These are phyloP conservation scores for Leucosticte australis DNA, from an alignment of 2,113 vertebrate genomes.

Conservation along the genomic window DNA sequence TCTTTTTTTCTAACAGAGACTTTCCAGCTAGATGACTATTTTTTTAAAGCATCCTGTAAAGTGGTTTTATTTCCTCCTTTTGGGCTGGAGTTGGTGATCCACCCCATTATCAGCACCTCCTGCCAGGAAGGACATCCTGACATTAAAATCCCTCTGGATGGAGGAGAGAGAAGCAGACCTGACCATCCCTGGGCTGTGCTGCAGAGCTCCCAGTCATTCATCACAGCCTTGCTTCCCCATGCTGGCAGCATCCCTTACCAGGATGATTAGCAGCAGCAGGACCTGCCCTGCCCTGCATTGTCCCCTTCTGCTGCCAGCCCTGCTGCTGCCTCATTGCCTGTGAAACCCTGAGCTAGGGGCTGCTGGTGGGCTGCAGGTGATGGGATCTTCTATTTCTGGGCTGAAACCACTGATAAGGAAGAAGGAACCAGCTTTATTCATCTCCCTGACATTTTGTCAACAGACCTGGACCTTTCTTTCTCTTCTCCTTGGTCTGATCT, in stretches of 20 bases:
- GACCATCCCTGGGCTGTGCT: not conserved
- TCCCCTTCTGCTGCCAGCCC: not conserved
- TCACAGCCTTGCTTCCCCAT: not conserved
- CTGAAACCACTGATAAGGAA: not conserved
- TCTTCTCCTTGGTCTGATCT: not conserved
- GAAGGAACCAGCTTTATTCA: not conserved
- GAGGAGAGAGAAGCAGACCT: not conserved
- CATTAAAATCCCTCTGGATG: not conserved
- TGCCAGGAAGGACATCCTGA: not conserved
- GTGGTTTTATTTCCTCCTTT: not conserved
- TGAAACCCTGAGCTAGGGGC: not conserved
- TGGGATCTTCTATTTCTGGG: not conserved
- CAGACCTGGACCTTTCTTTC: not conserved
- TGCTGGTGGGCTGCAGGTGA: not conserved
- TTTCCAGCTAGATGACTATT: not conserved
- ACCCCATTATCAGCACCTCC: not conserved
- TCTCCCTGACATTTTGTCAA: not conserved
- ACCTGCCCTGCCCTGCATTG: rapidly evolving
- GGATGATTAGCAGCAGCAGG: not conserved
- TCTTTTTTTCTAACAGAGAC: not conserved
- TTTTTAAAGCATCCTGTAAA: not conserved
- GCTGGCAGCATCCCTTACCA: not conserved
- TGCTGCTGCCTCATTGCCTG: not conserved
- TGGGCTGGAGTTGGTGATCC: not conserved
- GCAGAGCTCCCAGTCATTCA: not conserved